Base-by-base conservation (phyloP, 1,140 invertebrate genomes). In the Rhyzopertha dominica region DNA sequence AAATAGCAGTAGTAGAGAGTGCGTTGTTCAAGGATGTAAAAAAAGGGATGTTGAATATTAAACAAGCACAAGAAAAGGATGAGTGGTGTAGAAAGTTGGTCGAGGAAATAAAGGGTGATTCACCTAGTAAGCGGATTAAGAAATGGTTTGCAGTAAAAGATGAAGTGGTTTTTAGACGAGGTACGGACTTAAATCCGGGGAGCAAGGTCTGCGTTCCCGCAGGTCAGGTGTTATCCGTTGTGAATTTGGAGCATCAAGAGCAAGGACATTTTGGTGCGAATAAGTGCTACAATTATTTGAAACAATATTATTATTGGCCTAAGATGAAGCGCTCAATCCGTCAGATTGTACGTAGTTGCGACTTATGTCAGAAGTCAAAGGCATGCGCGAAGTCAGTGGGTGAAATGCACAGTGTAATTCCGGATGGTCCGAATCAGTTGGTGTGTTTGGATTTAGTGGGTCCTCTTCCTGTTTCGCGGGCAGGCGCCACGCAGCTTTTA, bases 301-400 rank as follows among this genome's bases (percentile, higher is more conserved):
- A 13, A 14, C 5, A n/a, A 4, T 14, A 10, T 40, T 40, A 40
- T 40, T 40, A 35, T 40, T 30, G 3, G 8, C 37, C 37, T n/a
- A 40, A 32, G 29, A 28, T 40, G 7, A 24, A n/a, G 22, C 5
- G 18, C 17, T 14, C 16, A 9, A n/a, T n/a, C 8, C 14, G 24
- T 28, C 20, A 31, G 17, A 24, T 41, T 14, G 28, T 41, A 7
- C n/a, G 8, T 18, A 10, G 17, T 10, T 41, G 39, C 12, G 39
- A 41, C 9, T 36, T 41, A 32, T 41, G 39, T 16, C 26, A 34
- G 18, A 41, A 41, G 24, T 9, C 39, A 17, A 32, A 41, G 31
- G n/a, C 16, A 12, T 41, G 24, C 1, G 13, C 9, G 17, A 4
- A 13, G 9, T 13, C 16, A 4, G 10, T 12, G 3, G 39, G 39